Evolutionary conservation across 2,113 vertebrate genomes (phyloP).

Genomic region (Dicaeum eximium): DNA sequence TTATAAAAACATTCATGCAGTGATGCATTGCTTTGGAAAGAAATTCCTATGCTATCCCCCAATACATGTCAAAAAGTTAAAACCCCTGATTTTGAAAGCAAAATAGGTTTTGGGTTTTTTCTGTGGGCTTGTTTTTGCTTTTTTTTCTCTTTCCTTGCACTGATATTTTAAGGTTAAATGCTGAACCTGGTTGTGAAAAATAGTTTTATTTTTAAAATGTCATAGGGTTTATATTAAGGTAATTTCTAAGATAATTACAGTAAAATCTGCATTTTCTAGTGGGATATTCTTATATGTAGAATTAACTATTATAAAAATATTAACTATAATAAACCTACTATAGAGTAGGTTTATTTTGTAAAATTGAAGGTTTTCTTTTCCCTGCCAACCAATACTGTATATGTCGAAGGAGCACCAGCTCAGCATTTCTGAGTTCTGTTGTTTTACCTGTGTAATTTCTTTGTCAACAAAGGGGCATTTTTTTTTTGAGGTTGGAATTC

Average conservation of each 20-base stretch:
- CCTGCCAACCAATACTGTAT: not conserved
- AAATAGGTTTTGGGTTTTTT: not conserved
- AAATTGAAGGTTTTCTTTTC: not conserved
- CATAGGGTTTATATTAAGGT: not conserved
- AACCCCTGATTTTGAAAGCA: not conserved
- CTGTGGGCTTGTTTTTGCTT: not conserved
- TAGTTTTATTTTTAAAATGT: not conserved
- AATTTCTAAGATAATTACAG: not conserved
- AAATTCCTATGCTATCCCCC: not conserved
- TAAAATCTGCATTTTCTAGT: not conserved
- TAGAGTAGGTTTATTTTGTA: not conserved
- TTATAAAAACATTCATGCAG: not conserved
- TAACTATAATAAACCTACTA: not conserved
- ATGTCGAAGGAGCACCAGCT: not conserved
- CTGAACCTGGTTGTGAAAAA: not conserved
- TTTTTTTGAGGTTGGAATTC: not conserved
- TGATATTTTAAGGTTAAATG: not conserved
- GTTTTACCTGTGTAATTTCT: not conserved
- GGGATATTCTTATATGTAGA: not conserved
- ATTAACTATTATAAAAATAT: not conserved
- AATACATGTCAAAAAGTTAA: not conserved
- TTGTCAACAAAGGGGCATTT: not conserved
- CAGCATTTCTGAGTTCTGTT: not conserved
- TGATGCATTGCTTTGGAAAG: not conserved
- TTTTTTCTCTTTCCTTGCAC: not conserved